These are phyloP conservation scores for Lagenorhynchus albirostris DNA, from an alignment of 2,113 vertebrate genomes.

Conservation along the genomic window DNA sequence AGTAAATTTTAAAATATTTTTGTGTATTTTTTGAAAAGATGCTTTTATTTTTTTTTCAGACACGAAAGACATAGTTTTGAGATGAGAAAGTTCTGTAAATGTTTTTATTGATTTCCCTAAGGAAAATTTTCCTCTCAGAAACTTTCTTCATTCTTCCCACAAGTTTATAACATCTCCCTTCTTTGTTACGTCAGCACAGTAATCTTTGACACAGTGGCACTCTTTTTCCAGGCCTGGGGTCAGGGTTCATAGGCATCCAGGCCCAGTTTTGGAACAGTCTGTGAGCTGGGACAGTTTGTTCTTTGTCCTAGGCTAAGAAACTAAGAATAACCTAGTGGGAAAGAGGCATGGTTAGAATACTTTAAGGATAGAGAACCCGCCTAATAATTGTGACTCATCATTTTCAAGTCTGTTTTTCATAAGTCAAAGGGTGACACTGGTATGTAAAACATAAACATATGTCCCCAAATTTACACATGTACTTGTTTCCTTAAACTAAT, in stretches of 20 bases:
- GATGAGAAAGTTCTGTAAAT: constrained; percentile 55
- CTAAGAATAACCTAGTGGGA: constrained; percentile 62
- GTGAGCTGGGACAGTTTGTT: constrained; percentile 57
- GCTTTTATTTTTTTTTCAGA: background rate
- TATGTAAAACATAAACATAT: background rate
- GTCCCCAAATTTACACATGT: background rate
- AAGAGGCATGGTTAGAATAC: constrained; percentile 26
- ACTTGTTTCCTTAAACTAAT: constrained; percentile 3
- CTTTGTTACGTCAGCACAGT: background rate
- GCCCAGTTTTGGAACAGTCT: background rate
- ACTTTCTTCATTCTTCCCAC: constrained; percentile 42
- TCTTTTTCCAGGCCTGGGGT: constrained; percentile 10
- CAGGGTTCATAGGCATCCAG: constrained; percentile 36
- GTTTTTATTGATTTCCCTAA: constrained; percentile 52
- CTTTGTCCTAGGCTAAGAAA: constrained; percentile 45
- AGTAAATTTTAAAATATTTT: background rate
- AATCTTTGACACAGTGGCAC: background rate
- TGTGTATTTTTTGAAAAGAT: background rate
- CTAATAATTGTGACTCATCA: constrained; percentile 50
- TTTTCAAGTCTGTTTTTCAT: constrained; percentile 40
- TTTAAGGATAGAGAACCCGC: constrained; percentile 32
- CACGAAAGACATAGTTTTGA: constrained; percentile 25
- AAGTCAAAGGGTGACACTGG: background rate
- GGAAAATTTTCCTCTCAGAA: constrained; percentile 41
- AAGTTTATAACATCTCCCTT: constrained; percentile 5